phyloP scores from a whole-genome alignment of 2,888 invertebrate species.

The Thera britannica region DNA sequence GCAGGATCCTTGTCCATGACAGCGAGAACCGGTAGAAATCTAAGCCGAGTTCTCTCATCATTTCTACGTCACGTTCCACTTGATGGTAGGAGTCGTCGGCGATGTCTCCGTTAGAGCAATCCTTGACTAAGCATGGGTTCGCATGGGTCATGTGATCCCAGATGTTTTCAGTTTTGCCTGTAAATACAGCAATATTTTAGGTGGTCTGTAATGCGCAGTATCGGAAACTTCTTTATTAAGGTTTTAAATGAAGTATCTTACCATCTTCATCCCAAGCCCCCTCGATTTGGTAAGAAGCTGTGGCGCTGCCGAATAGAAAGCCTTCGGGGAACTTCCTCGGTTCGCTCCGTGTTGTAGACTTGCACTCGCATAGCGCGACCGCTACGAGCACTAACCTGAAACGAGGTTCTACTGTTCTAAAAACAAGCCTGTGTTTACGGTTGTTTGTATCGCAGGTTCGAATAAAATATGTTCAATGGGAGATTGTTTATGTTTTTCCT shows the following conservation, averaged over 20 bases:
- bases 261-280: constrained; percentile 82
- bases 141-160: constrained; percentile 85
- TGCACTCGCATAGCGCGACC: constrained; percentile 15
- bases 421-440: too few relatives aligned
- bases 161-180: constrained; percentile 82
- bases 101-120: constrained; percentile 83
- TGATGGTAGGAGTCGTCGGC: constrained; percentile 85
- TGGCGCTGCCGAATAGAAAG: constrained; percentile 58
- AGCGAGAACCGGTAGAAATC: constrained; percentile 82
- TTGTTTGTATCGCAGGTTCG: too few relatives aligned
- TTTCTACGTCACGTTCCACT: constrained; percentile 79
- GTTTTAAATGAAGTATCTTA: constrained; percentile 43
- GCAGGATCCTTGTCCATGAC: constrained; percentile 86
- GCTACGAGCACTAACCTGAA: constrained; percentile 19
- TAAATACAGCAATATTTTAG: constrained; percentile 17
- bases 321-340: constrained; percentile 53
- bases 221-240: too few relatives aligned
- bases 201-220: too few relatives aligned
- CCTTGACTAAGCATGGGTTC: constrained; percentile 71
- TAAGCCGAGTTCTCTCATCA: constrained; percentile 67
- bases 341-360: constrained; percentile 32
- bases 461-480: too few relatives aligned
- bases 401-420: background rate
- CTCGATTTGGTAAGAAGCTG: constrained; percentile 82
- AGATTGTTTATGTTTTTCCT: too few relatives aligned